A percentile compares a stretch with the other conserved stretches of the same genome.
These are phyloP conservation scores for Malurus leucopterus DNA, from an alignment of 2,797 vertebrate species.

Conservation along the genomic window DNA sequence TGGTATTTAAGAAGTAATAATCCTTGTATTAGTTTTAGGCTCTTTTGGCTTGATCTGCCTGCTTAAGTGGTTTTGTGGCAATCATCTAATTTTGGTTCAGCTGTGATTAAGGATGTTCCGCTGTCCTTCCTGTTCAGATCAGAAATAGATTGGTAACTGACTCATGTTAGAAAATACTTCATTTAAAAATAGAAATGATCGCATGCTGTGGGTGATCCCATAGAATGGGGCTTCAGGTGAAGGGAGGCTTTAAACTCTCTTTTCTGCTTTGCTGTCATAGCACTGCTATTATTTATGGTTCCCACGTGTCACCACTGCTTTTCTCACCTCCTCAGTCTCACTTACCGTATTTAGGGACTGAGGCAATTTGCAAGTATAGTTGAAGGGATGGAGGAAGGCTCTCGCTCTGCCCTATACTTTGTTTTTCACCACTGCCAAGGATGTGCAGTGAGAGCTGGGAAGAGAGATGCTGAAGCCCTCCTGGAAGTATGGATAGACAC, in stretches of 20 bases:
- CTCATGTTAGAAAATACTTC: conserved; percentile 49
- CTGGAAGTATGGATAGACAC: neutral
- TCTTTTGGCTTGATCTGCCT: neutral
- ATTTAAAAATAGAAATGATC: conserved; percentile 37
- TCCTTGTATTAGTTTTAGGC: neutral
- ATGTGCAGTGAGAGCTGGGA: neutral
- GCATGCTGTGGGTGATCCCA: conserved; percentile 21
- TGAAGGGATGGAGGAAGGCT: neutral
- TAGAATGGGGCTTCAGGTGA: conserved; percentile 20
- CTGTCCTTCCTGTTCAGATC: conserved; percentile 47
- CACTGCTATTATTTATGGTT: conserved; percentile 16
- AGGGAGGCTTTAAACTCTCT: neutral
- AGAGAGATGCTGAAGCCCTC: neutral
- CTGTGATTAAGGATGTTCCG: conserved; percentile 36
- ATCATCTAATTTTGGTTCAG: conserved; percentile 47
- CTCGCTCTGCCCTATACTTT: neutral
- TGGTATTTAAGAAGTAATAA: neutral
- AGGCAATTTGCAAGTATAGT: conserved; percentile 10
- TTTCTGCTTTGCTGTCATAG: neutral
- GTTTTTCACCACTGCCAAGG: neutral
- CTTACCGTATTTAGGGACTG: neutral
- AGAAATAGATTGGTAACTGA: conserved; percentile 57
- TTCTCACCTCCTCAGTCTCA: neutral
- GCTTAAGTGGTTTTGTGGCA: conserved; percentile 2
- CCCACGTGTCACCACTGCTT: neutral